Base-by-base conservation (phyloP, 2,797 vertebrate genomes). In the Rhinella marina region DNA sequence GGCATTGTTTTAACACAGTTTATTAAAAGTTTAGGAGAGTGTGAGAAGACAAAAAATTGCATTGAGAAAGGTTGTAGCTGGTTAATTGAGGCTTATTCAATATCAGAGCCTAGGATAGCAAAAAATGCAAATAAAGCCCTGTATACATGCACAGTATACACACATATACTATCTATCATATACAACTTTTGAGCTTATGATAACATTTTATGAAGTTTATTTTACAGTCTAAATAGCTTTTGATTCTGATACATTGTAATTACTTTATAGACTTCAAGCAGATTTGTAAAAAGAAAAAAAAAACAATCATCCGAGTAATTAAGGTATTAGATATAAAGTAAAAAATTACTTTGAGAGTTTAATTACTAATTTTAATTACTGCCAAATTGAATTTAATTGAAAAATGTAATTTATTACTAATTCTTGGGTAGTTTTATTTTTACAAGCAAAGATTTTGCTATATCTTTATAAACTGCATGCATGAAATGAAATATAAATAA, bases 351-450 rank as follows among this genome's bases (percentile, higher is more conserved):
- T 77, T 52, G n/a, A 50, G 82, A 73, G 41, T 54, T 85, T 59
- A 64, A 66, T 77, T 54, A 85, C n/a, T 85, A 75, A 85, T 73
- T 73, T 72, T 72, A 73, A 84, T 84, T 84, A 57, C 52, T 32
- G 52, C 19, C 54, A 84, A 84, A 73, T 84, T 73, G 52, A 57
- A 73, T 73, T 84, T 73, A 56, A 73, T 84, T 57, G 50, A 73
- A 73, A 41, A 72, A 57, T 17, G 8, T 73, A 77, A 73, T 84
- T 41, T 84, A 73, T 73, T 59, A 23, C 79, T 57, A 84, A 57
- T 84, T 84, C 17, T 56, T 57, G 13, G 19, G 66, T 57, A 41
- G 19, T 41, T 73, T 57, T 73, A 23, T 56, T 73, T 82, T 73
- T 72, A 29, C 54, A 57, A 14, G 29, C 29, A 56, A 41, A 80